Conservation (phyloP, 2,888 invertebrate species). For the Cecidostiba fungosa region DNA sequence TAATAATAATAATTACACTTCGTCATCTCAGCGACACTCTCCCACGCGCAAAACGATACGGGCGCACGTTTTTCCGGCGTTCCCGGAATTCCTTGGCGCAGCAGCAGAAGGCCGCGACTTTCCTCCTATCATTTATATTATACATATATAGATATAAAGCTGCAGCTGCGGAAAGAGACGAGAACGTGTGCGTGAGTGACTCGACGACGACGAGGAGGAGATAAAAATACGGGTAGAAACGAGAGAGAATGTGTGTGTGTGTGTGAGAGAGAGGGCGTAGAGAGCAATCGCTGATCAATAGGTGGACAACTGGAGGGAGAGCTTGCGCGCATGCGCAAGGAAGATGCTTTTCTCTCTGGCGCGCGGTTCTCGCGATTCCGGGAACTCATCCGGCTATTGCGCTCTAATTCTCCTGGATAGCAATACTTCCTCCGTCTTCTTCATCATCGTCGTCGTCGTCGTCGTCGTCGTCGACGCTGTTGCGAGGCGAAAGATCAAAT, state of each 20-base stretch:
- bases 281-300: conserved; percentile 54
- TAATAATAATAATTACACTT: background rate
- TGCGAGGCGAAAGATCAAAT: background rate
- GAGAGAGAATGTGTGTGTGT: too few species aligned
- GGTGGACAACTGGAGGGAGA: background rate
- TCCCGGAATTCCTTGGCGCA: conserved; percentile 17
- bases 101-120: background rate
- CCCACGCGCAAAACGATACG: background rate
- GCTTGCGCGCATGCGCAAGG: conserved; percentile 14
- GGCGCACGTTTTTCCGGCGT: conserved; percentile 12
- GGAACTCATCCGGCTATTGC: conserved; percentile 17
- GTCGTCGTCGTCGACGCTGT: background rate
- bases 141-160: background rate
- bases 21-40: background rate
- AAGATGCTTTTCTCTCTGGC: background rate
- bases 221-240: background rate
- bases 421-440: conserved; percentile 1
- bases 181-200: background rate
- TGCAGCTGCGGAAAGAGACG: background rate
- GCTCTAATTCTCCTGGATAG: conserved; percentile 3
- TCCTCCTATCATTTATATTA: background rate
- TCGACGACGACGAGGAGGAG: background rate
- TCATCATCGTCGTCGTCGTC: background rate
- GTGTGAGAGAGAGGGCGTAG: conserved; percentile 2
- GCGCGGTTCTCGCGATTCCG: background rate